Evolutionary conservation across 2,113 vertebrate species (phyloP), one percentile per base, ranked within the genome.

Genomic region (Syngnathus typhle): DNA sequence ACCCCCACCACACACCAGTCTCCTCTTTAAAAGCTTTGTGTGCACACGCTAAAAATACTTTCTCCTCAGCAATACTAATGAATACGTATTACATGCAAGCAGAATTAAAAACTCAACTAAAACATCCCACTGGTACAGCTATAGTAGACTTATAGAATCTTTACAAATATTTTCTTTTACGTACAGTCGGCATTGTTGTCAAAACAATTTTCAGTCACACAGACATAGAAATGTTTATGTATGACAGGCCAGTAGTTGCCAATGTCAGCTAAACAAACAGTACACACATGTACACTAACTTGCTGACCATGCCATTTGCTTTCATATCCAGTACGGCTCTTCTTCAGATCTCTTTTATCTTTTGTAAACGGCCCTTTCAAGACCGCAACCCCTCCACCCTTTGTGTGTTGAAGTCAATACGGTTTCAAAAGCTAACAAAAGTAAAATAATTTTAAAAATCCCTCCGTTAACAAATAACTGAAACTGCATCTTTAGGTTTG

Each of bases 1-100:
- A 59, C 32, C 58, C 46, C 19, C 10, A 12, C 44, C 44, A 55
- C 52, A 38, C 36, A 65, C 62, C 49, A 46, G 47, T 62, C 16
- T 7, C 13, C 27, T 58, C 23, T 56, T 56, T 56, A 15, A 15
- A 56, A 12, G 12, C 32, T 5, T 32, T 55, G 21, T 13, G 21
- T 12, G 54, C 39, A 68, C 69, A 73, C 63, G 56, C 66, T 47
- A n/a, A 18, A 15, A 69, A 15, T 49, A 38, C 16, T 46, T 3
- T 55, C 36, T 61, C 37, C 49, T 11, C n/a, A 55, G 27, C 21
- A 55, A 0, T 27, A 55, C 3, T 32, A 46, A 5, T 5, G 2
- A 46, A 12, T 46, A 16, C 5, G 13, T 13, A 16, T 46, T 46
- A 46, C 8, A 46, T 16, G 15, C 44, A 46, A 46, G 15, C 13